Conservation (phyloP, 35 echinoderm and acorn worm genomes). For the Patiria miniata region DNA sequence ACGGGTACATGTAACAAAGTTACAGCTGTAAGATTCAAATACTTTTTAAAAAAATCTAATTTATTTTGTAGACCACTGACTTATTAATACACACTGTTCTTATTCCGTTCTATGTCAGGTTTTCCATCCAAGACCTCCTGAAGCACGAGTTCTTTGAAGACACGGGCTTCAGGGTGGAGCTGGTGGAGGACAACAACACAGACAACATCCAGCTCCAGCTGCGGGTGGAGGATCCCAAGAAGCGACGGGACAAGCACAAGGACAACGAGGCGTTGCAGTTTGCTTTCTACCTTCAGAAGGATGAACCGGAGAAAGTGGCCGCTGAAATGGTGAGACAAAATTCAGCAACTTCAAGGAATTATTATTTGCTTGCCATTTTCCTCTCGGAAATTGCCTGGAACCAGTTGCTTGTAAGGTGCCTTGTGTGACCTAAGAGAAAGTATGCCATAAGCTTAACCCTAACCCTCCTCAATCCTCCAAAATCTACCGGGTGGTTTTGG, state of each 20-base stretch:
- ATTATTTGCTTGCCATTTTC: too few relatives aligned
- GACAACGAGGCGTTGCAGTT: constrained; percentile 99
- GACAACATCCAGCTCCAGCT: constrained; percentile 86
- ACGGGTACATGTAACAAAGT: too few relatives aligned
- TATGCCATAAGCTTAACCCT: too few relatives aligned
- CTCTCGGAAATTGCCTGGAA: too few relatives aligned
- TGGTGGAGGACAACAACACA: constrained; percentile 81
- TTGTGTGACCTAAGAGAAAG: too few relatives aligned
- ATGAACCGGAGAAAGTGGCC: constrained; percentile 95
- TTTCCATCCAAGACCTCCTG: constrained; percentile 80
- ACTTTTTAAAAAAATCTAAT: too few relatives aligned
- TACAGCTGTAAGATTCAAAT: too few relatives aligned
- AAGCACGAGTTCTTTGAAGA: constrained; percentile 99
- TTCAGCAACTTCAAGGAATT: too few relatives aligned
- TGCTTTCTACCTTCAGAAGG: constrained; percentile 88
- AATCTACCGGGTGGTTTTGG: too few relatives aligned
- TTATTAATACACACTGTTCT: not conserved
- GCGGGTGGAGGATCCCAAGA: constrained; percentile 95
- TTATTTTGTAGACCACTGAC: not conserved
- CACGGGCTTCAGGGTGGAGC: constrained; percentile 93
- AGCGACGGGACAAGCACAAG: constrained; percentile 91
- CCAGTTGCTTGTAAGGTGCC: too few relatives aligned
- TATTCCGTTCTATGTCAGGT: constrained; percentile 48
- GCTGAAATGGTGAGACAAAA: constrained; percentile 92
- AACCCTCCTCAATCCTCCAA: too few relatives aligned